A percentile compares a stretch with the other conserved stretches of the same genome.
phyloP scores from a whole-genome alignment of 2,113 vertebrate species.

The Callocephalon fimbriatum region DNA sequence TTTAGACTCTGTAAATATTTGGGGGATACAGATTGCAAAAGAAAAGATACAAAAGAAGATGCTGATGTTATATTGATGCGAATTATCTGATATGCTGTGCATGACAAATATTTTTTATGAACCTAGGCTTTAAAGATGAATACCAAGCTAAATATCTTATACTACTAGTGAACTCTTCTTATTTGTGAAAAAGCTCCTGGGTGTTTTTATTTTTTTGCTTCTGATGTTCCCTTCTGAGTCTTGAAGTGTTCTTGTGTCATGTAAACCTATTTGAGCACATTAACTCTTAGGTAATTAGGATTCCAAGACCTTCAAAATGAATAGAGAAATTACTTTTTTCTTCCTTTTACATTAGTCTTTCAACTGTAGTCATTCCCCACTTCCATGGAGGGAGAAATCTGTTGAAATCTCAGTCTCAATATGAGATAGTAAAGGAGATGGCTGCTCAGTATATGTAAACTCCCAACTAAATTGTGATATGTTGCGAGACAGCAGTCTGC shows the following conservation, averaged over 20 bases:
- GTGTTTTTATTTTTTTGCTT: constrained; percentile 17
- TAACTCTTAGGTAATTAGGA: not conserved
- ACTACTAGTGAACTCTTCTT: constrained; percentile 15
- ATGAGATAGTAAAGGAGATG: not conserved
- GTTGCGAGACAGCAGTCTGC: not conserved
- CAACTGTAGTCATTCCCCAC: not conserved
- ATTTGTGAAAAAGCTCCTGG: not conserved
- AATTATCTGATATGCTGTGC: not conserved
- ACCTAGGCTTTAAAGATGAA: constrained; percentile 44
- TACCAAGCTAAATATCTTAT: constrained; percentile 40
- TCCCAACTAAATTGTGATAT: not conserved
- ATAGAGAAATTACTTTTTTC: not conserved
- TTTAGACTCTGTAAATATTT: not conserved
- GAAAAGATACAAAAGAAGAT: not conserved
- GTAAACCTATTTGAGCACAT: not conserved
- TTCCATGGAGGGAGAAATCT: not conserved
- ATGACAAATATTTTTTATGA: constrained; percentile 50
- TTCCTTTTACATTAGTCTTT: not conserved
- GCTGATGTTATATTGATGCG: not conserved
- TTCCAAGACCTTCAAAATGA: not conserved
- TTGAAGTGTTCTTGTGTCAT: not conserved
- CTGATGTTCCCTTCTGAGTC: not conserved
- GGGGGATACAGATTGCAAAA: not conserved
- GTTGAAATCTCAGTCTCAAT: not conserved
- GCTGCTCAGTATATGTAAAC: not conserved